phyloP scores from a whole-genome alignment of 2,797 vertebrate species.

The Eulemur rubriventer region DNA sequence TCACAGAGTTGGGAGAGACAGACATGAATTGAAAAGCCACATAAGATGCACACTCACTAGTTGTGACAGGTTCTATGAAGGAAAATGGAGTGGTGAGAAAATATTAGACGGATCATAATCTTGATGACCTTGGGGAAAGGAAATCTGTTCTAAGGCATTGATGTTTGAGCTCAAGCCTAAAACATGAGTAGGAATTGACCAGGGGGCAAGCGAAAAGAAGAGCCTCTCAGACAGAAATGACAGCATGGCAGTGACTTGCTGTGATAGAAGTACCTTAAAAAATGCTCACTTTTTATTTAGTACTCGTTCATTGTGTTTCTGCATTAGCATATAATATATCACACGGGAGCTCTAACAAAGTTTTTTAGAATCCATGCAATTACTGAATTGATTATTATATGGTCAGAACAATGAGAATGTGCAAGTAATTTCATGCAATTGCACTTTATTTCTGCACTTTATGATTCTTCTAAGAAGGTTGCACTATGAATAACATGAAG shows the following conservation, averaged over 20 bases:
- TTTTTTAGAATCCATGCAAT: not conserved
- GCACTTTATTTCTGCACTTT: not conserved
- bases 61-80: not conserved
- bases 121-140: slow-evolving; percentile 12
- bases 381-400: not conserved
- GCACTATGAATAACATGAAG: not conserved
- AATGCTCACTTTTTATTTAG: not conserved
- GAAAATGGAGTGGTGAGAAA: not conserved
- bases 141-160: not conserved
- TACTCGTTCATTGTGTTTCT: not conserved
- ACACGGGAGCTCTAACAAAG: not conserved
- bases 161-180: not conserved
- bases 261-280: not conserved
- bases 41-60: not conserved
- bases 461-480: not conserved
- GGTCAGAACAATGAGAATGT: not conserved
- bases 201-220: not conserved
- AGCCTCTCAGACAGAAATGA: not conserved
- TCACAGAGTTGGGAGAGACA: not conserved
- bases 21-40: not conserved
- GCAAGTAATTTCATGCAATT: not conserved
- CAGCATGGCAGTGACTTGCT: not conserved
- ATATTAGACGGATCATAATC: not conserved
- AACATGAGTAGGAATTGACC: not conserved
- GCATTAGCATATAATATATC: not conserved